Percentiles rank a stretch among this genome's conserved stretches.
Evolutionary conservation across 2,113 vertebrate species (phyloP).

Genomic region (Gasterosteus nipponicus): DNA sequence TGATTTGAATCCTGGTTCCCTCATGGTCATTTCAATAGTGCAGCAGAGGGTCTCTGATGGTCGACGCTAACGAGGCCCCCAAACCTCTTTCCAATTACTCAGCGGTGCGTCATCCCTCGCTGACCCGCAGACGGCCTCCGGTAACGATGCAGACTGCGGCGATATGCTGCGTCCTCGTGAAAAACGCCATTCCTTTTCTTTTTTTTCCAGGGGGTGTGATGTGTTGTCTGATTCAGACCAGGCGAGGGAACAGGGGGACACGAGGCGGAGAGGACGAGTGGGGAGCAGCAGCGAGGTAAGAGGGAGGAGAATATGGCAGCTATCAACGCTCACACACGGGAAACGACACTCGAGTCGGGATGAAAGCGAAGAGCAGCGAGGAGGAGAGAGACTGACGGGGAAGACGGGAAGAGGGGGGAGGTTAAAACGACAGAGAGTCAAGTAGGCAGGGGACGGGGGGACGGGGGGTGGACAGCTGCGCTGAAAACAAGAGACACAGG

Average conservation of each 20-base stretch:
- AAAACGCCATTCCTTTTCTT: background rate
- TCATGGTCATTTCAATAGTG: background rate
- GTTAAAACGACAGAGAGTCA: constrained; percentile 70
- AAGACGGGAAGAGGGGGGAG: constrained; percentile 63
- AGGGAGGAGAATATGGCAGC: constrained; percentile 58
- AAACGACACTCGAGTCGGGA: constrained; percentile 46
- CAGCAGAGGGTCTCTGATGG: too few species aligned
- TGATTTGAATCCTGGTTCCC: too few species aligned
- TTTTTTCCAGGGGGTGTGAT: constrained; percentile 11
- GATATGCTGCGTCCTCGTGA: constrained; percentile 30
- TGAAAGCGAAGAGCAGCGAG: constrained; percentile 61
- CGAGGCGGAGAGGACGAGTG: constrained; percentile 1
- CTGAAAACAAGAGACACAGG: constrained; percentile 50
- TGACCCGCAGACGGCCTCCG: constrained; percentile 36
- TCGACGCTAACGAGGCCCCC: background rate
- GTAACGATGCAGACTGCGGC: constrained; percentile 26
- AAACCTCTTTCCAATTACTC: background rate
- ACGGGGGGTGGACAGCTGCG: constrained; percentile 49
- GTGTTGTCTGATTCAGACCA: constrained; percentile 62
- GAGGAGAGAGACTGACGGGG: constrained; percentile 51
- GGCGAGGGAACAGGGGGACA: constrained; percentile 7
- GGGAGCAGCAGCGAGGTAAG: background rate
- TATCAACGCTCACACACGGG: constrained; percentile 70
- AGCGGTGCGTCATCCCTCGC: constrained; percentile 31
- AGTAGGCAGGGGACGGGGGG: constrained; percentile 32